Percentiles rank a stretch among this genome's conserved stretches.
Conservation (phyloP, 2,113 vertebrate species). For the Clinocottus analis region DNA sequence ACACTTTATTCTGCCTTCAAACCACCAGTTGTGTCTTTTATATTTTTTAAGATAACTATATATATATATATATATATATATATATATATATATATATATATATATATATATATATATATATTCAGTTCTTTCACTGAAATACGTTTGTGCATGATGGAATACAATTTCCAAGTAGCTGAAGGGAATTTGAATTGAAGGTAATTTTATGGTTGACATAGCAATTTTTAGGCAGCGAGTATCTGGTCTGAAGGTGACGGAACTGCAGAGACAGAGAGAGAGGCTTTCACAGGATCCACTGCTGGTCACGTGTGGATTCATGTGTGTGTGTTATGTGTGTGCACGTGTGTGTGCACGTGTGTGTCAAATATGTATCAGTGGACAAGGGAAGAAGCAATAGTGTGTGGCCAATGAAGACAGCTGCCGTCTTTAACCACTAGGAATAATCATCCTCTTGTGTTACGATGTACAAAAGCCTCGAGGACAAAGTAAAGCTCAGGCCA, state of each 20-base stretch:
- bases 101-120: slow-evolving; percentile 13
- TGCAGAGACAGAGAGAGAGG: slow-evolving; percentile 4
- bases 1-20: slow-evolving; percentile 40
- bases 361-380: no score
- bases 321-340: background rate
- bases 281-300: slow-evolving; percentile 7
- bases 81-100: no score
- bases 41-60: background rate
- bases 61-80: no score
- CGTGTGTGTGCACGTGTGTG: background rate
- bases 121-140: slow-evolving; percentile 37
- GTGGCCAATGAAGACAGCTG: background rate
- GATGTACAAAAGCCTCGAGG: background rate
- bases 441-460: background rate
- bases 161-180: slow-evolving; percentile 53
- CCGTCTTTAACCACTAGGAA: background rate
- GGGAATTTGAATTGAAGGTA: slow-evolving; percentile 65
- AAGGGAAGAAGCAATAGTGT: background rate
- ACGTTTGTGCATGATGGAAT: slow-evolving; percentile 27
- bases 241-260: slow-evolving; percentile 32
- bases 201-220: slow-evolving; percentile 72
- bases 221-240: slow-evolving; percentile 46
- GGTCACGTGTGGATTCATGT: background rate
- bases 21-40: slow-evolving; percentile 5
- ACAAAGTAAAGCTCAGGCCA: background rate